Conservation (phyloP, 2,888 invertebrate species). For the Cryptus armator region DNA sequence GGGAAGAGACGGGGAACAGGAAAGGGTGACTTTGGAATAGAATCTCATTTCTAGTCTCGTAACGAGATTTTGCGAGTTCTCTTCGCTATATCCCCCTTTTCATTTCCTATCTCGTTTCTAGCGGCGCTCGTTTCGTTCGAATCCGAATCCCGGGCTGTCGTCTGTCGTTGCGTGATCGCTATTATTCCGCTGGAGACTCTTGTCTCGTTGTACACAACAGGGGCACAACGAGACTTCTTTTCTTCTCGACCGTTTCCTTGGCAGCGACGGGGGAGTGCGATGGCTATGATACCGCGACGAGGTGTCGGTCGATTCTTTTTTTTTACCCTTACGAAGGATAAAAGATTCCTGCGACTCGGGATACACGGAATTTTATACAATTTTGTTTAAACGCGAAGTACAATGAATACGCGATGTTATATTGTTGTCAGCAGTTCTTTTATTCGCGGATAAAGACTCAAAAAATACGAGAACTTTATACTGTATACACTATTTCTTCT, state of each 20-base stretch:
- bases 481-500: too few species aligned
- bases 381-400: neutral
- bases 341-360: neutral
- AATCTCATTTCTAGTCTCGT: conserved; percentile 66
- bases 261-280: neutral
- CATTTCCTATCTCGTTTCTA: conserved; percentile 2
- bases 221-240: conserved; percentile 49
- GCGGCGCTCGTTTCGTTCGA: conserved; percentile 62
- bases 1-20: conserved; percentile 5
- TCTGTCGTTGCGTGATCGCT: conserved; percentile 62
- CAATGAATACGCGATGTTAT: neutral
- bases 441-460: neutral
- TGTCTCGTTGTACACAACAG: conserved; percentile 41
- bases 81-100: conserved; percentile 3
- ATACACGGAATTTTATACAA: neutral
- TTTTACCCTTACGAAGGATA: neutral
- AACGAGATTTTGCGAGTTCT: conserved; percentile 62
- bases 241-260: conserved; percentile 21
- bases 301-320: neutral
- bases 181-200: conserved; percentile 58
- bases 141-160: conserved; percentile 35
- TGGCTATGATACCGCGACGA: neutral
- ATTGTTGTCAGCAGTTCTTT: neutral
- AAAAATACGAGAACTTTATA: too few species aligned
- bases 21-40: conserved; percentile 42